Evolutionary conservation across 2,888 invertebrate genomes (phyloP).

Genomic region (Minunthozetes semirufus): DNA sequence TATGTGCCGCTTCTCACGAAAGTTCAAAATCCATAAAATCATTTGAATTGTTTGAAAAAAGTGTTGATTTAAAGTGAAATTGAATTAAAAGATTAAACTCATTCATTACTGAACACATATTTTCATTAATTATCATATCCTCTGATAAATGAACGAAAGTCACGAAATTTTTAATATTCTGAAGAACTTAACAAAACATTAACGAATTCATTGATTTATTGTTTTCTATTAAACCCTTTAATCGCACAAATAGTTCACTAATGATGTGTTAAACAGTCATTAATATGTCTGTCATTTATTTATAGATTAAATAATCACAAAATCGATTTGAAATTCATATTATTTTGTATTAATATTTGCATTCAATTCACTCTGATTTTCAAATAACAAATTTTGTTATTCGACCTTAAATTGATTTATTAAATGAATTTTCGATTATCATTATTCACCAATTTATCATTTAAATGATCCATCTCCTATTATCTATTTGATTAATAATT

Average conservation of each 20-base stretch:
- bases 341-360: no score
- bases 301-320: background rate
- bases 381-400: no score
- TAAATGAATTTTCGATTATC: no score
- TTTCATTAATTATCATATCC: background rate
- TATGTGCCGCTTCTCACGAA: no score
- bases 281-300: background rate
- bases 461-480: background rate
- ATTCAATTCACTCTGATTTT: no score
- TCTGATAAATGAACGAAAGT: constrained; percentile 10
- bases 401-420: no score
- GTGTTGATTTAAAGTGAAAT: no score
- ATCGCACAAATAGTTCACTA: constrained; percentile 17
- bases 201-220: constrained; percentile 12
- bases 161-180: constrained; percentile 3
- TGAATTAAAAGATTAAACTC: background rate
- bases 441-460: no score
- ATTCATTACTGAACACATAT: constrained; percentile 16
- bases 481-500: no score
- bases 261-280: constrained; percentile 15
- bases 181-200: background rate
- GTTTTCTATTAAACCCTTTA: constrained; percentile 17
- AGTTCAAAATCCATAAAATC: no score
- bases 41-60: no score
- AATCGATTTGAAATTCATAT: background rate